These are phyloP conservation scores for Microtus richardsoni DNA, from an alignment of 2,113 vertebrate genomes.

Conservation along the genomic window DNA sequence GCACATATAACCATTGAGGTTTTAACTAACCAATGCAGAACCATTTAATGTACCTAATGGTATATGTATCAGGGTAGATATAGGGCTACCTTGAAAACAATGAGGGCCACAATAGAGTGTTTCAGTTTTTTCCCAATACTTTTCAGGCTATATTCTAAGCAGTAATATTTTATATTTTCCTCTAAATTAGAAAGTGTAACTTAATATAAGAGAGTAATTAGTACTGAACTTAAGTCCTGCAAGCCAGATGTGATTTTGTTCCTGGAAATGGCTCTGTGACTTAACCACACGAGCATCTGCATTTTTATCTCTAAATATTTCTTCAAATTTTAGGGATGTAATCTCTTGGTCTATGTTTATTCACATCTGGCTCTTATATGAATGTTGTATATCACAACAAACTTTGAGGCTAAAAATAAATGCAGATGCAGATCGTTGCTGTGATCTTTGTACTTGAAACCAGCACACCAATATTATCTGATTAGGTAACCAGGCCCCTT, in stretches of 20 bases:
- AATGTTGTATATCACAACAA: constrained; percentile 6
- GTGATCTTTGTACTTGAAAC: not conserved
- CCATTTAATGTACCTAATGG: not conserved
- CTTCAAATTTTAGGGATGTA: constrained; percentile 40
- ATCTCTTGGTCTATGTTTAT: constrained; percentile 23
- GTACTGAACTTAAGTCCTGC: not conserved
- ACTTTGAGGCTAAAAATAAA: constrained; percentile 43
- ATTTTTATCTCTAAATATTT: constrained; percentile 47
- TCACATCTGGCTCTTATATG: constrained; percentile 1
- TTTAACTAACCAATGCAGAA: constrained; percentile 2
- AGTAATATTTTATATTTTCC: not conserved
- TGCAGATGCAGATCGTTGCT: not conserved
- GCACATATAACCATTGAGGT: not conserved
- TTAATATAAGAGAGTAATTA: constrained; percentile 2
- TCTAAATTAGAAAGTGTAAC: not conserved
- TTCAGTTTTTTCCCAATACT: not conserved
- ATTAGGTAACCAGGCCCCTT: not conserved
- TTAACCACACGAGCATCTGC: constrained; percentile 33
- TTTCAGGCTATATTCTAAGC: constrained; percentile 38
- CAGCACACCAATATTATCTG: not conserved
- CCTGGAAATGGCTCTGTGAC: not conserved
- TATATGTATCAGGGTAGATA: not conserved
- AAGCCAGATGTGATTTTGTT: constrained; percentile 7
- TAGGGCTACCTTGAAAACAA: not conserved
- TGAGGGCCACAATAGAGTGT: not conserved